Evolutionary conservation across 1,140 invertebrate genomes (phyloP), one percentile per base, ranked within the genome.

Genomic region (Pseudomyrmex cubaensis): DNA sequence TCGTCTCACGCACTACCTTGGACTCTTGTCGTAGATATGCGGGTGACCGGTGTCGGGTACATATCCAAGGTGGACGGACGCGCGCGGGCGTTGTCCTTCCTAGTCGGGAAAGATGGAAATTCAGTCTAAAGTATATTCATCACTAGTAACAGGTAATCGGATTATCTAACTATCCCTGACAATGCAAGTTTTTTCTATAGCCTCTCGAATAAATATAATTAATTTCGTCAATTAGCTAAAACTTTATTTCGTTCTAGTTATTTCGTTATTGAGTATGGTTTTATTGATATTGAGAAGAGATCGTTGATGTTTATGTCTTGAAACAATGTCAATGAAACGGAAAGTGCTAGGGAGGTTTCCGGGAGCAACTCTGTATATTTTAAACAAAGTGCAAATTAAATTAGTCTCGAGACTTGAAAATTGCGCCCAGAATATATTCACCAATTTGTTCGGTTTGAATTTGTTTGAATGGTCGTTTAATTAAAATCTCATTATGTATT

Each of bases 21-120:
- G 35, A 35, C 35, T 35, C 35, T 35, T 35, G 35, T 78, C 52
- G 76, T 59, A n/a, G 66, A 70, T 80, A 50, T 64, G 76, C 76
- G 76, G 76, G 52, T 66, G 76, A 77, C 76, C 64, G 76, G 76
- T 78, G 66, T 80, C 76, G 76, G 66, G 20, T 80, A 50, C 66
- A 80, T 44, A 80, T 80, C 20, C 76, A 20, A 80, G 64, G 66
- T 72, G 66, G 76, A 35, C 59, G 44, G 76, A 72, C 54, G 64
- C 63, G 50, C 48, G 84, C 56, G 76, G 61, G 75, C 62, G 78
- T 46, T 69, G 56, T 64, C 76, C 72, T 15, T 7, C 5, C 17
- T 20, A 13, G 56, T 62, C 25, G 67, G 84, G 80, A 82, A 35
- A 35, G 85, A 87, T 83, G 85, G 66, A 82, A 86, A 85, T 86